Conservation (phyloP, 2,888 invertebrate species). For the Bruchidius siliquastri region DNA sequence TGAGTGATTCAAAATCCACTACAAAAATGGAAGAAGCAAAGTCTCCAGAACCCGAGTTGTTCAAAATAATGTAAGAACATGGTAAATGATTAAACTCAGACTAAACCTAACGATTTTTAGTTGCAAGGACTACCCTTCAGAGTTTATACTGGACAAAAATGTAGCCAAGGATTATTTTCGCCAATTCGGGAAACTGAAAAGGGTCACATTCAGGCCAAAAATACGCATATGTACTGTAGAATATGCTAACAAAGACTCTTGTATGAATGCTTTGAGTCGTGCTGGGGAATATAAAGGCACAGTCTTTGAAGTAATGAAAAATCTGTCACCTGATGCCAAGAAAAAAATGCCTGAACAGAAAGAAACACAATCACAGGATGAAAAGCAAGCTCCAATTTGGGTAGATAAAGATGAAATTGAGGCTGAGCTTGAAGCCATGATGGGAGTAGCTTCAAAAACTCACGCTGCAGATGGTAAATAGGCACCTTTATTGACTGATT, state of each 20-base stretch:
- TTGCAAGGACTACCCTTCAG: slow-evolving; percentile 62
- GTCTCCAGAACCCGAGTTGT: not conserved
- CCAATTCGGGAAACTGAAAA: slow-evolving; percentile 66
- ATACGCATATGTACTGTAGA: slow-evolving; percentile 64
- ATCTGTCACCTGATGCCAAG: slow-evolving; percentile 11
- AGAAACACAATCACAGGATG: too few relatives aligned
- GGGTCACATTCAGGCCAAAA: slow-evolving; percentile 60
- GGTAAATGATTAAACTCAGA: not conserved
- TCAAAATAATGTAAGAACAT: slow-evolving; percentile 10
- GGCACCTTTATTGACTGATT: not conserved
- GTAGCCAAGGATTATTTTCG: slow-evolving; percentile 63
- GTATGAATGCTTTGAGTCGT: slow-evolving; percentile 56
- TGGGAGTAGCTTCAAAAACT: slow-evolving; percentile 29
- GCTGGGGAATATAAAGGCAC: slow-evolving; percentile 59
- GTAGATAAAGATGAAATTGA: slow-evolving; percentile 62
- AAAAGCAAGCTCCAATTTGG: slow-evolving; percentile 51
- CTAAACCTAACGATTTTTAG: slow-evolving; percentile 37
- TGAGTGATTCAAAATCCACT: not conserved
- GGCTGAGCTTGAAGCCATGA: slow-evolving; percentile 67
- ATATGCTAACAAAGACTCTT: slow-evolving; percentile 59
- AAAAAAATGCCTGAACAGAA: slow-evolving; percentile 35
- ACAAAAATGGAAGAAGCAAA: not conserved
- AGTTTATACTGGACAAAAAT: slow-evolving; percentile 58
- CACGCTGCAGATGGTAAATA: not conserved
- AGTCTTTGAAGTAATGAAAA: slow-evolving; percentile 48